Base-by-base conservation (phyloP, 35 echinoderm and acorn worm species). In the Ophioderma brevispina region DNA sequence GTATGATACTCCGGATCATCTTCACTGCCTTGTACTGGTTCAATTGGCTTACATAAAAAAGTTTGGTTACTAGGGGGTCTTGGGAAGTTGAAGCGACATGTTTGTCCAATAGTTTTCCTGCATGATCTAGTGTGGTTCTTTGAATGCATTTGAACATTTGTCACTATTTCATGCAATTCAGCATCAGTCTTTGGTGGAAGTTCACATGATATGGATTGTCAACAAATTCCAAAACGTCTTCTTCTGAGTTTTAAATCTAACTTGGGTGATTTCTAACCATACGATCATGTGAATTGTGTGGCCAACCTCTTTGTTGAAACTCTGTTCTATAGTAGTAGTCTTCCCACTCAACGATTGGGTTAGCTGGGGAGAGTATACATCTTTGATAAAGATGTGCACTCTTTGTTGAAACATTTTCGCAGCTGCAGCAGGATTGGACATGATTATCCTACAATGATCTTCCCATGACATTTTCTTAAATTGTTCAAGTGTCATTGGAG, bases 261-360 rank as follows among this genome's bases (percentile, higher is more conserved):
- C 33, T 76, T 75, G 1, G 38, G 42, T 1, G 23, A 5, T 31
- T 25, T 83, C 17, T 30, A 79, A 19, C 77, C 77, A 52, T 52
- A 52, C 46, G 8, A 52, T 52, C 46, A 52, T n/a, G n/a, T n/a
- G n/a, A n/a, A n/a, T n/a, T n/a, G n/a, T n/a, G n/a, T n/a, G n/a
- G n/a, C n/a, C 38, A n/a, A n/a, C n/a, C n/a, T n/a, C n/a, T n/a
- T n/a, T n/a, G n/a, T n/a, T n/a, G n/a, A 76, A 91, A 92, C 78
- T 95, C 89, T 46, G 84, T 63, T 82, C 90, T 84, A 35, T 95
- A 92, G 39, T 82, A 95, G 80, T 95, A 92, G 34, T 95, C 89
- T 40, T 81, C 75, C 5, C 85, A 78, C 63, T 92, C 38, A 79
- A 77, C 84, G 81, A 80, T 84, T 55, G 85, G 90, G 37, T 92